phyloP scores from a whole-genome alignment of 2,888 invertebrate genomes.

The Neoscelio sp. region DNA sequence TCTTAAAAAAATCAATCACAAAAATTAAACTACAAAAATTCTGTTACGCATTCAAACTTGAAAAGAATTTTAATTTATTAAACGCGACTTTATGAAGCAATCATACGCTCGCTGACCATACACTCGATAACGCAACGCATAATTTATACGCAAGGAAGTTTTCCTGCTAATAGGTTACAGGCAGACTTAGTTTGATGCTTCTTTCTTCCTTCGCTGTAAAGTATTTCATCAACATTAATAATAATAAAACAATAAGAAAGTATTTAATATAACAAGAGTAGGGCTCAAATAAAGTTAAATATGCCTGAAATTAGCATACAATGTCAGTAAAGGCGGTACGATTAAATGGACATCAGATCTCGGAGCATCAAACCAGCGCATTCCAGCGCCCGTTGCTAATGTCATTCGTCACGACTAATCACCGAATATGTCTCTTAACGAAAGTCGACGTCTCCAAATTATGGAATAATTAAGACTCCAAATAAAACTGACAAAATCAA shows the following conservation, averaged over 20 bases:
- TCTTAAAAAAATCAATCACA: no score
- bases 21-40: no score
- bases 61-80: constrained; percentile 61
- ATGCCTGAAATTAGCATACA: no score
- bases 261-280: no score
- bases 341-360: constrained; percentile 1
- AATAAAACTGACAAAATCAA: not conserved
- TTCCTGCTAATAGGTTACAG: not conserved
- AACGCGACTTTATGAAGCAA: constrained; percentile 59
- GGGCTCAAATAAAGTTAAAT: no score
- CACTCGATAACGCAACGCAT: constrained; percentile 42
- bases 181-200: no score
- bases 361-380: constrained; percentile 13
- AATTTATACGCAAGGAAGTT: constrained; percentile 18
- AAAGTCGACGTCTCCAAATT: constrained; percentile 2
- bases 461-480: not conserved
- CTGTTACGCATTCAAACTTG: no score
- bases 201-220: no score
- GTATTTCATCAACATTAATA: not conserved
- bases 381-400: constrained; percentile 26
- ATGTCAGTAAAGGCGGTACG: no score
- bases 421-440: constrained; percentile 2
- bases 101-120: constrained; percentile 70
- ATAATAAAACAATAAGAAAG: no score
- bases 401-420: constrained; percentile 18